Evolutionary conservation across 2,113 vertebrate species (phyloP).

Genomic region (Geococcyx californianus): DNA sequence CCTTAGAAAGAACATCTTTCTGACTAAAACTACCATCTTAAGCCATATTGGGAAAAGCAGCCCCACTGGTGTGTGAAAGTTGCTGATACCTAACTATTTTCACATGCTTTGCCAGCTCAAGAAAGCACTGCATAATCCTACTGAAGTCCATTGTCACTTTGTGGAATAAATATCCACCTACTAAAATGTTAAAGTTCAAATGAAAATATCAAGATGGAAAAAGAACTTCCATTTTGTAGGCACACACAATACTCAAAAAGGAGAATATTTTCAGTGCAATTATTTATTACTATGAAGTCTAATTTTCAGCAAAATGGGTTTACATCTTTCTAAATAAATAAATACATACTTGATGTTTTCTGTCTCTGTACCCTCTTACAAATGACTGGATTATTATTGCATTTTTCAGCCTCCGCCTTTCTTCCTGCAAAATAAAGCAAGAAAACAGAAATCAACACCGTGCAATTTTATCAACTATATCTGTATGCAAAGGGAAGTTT

Average conservation of each 20-base stretch:
- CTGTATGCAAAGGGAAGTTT: not conserved
- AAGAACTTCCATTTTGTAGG: not conserved
- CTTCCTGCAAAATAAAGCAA: slow-evolving; percentile 80
- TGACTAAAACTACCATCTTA: not conserved
- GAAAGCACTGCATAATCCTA: fast-evolving
- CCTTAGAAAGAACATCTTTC: not conserved
- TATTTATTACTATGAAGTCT: not conserved
- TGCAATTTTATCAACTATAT: not conserved
- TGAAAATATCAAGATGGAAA: not conserved
- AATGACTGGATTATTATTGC: slow-evolving; percentile 97
- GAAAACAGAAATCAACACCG: not conserved
- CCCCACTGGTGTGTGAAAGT: not conserved
- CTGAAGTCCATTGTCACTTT: not conserved
- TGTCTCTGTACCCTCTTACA: slow-evolving; percentile 91
- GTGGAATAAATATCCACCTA: not conserved
- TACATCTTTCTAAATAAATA: not conserved
- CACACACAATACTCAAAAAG: not conserved
- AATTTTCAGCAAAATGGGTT: not conserved
- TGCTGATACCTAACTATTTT: not conserved
- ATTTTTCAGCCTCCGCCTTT: slow-evolving; percentile 94
- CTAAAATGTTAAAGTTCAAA: not conserved
- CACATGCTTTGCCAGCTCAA: not conserved
- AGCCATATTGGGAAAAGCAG: not conserved
- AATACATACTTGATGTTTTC: slow-evolving; percentile 89
- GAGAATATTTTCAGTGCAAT: not conserved